Evolutionary conservation across 2,797 vertebrate species (phyloP).

Genomic region (Brotogeris chrysoptera): DNA sequence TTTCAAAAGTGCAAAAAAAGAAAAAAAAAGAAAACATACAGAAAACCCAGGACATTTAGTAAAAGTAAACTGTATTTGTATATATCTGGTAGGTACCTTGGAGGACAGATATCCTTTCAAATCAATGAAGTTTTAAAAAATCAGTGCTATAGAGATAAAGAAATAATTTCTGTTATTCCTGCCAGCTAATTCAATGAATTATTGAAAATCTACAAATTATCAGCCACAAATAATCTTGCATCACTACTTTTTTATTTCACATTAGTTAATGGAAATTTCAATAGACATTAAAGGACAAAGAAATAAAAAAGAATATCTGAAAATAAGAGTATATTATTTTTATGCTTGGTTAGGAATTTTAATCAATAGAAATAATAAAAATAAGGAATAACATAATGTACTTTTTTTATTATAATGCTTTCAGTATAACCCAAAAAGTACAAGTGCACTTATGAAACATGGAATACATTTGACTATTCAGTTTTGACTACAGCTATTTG

Average conservation of each 20-base stretch:
- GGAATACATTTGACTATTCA: constrained; percentile 63
- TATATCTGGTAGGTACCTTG: neutral
- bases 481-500: constrained; percentile 70
- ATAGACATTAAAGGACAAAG: neutral
- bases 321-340: neutral
- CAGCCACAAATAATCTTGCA: neutral
- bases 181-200: neutral
- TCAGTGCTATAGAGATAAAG: neutral
- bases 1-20: neutral
- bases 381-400: neutral
- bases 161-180: neutral
- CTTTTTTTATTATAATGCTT: constrained; percentile 54
- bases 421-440: constrained; percentile 71
- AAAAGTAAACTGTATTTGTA: neutral
- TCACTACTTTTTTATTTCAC: neutral
- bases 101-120: neutral
- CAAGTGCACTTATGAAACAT: constrained; percentile 75
- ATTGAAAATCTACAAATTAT: neutral
- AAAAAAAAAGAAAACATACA: too few species aligned
- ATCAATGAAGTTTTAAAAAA: neutral
- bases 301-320: neutral
- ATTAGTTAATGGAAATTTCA: neutral
- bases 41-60: too few species aligned
- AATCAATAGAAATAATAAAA: neutral
- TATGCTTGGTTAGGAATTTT: neutral